phyloP scores from a whole-genome alignment of 2,888 invertebrate species.

The Argynnis bischoffii region DNA sequence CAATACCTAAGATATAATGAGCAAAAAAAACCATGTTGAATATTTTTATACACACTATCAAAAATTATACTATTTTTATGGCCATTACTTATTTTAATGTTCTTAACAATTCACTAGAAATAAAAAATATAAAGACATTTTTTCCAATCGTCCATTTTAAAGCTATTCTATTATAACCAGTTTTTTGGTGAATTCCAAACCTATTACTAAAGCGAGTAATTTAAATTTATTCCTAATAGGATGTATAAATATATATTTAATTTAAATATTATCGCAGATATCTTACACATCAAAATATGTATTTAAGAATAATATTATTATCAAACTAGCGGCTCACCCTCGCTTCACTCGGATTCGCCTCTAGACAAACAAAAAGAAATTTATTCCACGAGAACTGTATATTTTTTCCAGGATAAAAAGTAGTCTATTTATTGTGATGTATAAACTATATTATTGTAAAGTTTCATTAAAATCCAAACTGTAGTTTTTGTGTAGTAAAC shows the following conservation, averaged over 20 bases:
- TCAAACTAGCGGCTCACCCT: too few relatives aligned
- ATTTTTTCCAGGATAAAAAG: too few relatives aligned
- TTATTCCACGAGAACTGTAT: too few relatives aligned
- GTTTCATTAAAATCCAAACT: too few relatives aligned
- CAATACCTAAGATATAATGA: constrained; percentile 7
- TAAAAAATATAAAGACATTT: constrained; percentile 21
- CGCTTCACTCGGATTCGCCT: too few relatives aligned
- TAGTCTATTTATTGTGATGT: too few relatives aligned
- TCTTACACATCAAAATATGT: background rate
- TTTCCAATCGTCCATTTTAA: constrained; percentile 15
- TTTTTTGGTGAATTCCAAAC: constrained; percentile 19
- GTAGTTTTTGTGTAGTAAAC: too few relatives aligned
- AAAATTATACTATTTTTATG: constrained; percentile 20
- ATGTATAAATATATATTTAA: background rate
- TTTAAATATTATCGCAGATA: background rate
- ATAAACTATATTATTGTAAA: too few relatives aligned
- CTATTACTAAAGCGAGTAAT: constrained; percentile 13
- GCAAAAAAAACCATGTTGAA: constrained; percentile 15
- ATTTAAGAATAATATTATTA: background rate
- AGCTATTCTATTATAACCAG: constrained; percentile 16
- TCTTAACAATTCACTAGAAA: constrained; percentile 22
- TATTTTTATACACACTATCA: constrained; percentile 7
- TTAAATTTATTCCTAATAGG: background rate
- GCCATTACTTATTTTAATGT: constrained; percentile 21
- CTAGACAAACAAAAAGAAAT: too few relatives aligned